Evolutionary conservation across 30 jellyfish, hydroid and myxozoan genomes (phyloP).

Genomic region (Hydractinia echinata): DNA sequence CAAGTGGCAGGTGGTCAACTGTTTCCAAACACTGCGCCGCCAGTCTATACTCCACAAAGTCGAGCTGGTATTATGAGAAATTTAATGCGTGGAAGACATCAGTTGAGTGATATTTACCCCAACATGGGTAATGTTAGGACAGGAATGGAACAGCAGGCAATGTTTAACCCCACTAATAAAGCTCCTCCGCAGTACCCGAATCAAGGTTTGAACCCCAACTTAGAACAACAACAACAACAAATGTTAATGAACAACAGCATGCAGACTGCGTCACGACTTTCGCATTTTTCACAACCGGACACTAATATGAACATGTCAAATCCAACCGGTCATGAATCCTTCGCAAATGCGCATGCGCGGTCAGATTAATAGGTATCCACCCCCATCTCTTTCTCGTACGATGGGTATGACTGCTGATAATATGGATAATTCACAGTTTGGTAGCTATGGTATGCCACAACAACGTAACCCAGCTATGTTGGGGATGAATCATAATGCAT

Average conservation of each 20-base stretch:
- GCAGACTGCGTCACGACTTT: constrained; percentile 23
- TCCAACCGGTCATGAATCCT: background rate
- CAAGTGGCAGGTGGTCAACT: constrained; percentile 12
- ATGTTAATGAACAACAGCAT: constrained; percentile 4
- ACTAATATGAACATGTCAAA: constrained; percentile 2
- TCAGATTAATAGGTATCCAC: constrained; percentile 21
- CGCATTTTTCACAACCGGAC: constrained; percentile 28
- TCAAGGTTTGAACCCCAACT: constrained; percentile 14
- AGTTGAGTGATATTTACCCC: background rate
- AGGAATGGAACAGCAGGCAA: constrained; percentile 1
- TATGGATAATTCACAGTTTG: constrained; percentile 6
- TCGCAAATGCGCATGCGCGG: constrained; percentile 1
- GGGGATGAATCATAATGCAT: constrained; percentile 14
- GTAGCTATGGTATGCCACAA: background rate
- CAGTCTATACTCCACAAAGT: constrained; percentile 22
- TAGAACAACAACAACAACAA: background rate
- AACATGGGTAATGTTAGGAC: constrained; percentile 4
- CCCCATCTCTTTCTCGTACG: constrained; percentile 24
- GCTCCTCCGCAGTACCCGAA: constrained; percentile 31
- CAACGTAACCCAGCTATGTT: background rate
- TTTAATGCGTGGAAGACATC: constrained; percentile 14
- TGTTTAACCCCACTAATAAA: constrained; percentile 13
- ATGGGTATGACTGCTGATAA: constrained; percentile 16
- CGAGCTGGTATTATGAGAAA: constrained; percentile 21
- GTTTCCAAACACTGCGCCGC: constrained; percentile 19